These are phyloP conservation scores for Drosophila heteroneura DNA, from an alignment of 2,888 invertebrate species.

Conservation along the genomic window DNA sequence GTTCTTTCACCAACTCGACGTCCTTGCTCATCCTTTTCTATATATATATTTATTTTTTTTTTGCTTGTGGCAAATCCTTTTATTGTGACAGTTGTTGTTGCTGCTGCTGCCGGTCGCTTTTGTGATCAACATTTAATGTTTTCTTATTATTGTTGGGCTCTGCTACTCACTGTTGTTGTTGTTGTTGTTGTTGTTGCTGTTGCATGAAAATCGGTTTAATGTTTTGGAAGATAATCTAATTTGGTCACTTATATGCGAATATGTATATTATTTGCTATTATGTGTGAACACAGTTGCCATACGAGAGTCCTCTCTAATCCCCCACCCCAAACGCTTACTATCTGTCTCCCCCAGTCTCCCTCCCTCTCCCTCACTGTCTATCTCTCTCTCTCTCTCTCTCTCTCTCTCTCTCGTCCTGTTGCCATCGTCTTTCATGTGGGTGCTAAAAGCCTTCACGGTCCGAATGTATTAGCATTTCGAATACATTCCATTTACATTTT, in stretches of 20 bases:
- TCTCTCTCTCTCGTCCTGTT: constrained; percentile 10
- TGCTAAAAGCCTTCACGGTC: constrained; percentile 43
- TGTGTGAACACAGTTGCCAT: constrained; percentile 55
- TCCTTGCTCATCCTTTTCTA: constrained; percentile 29
- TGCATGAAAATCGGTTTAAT: constrained; percentile 82
- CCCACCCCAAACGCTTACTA: neutral
- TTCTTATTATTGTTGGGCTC: constrained; percentile 63
- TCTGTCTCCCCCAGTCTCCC: neutral
- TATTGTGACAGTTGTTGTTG: constrained; percentile 77
- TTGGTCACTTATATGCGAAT: constrained; percentile 85
- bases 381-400: neutral
- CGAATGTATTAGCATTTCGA: constrained; percentile 71
- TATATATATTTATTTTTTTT: neutral
- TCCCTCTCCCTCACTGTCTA: neutral
- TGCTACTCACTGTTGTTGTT: constrained; percentile 14
- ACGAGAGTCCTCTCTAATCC: neutral
- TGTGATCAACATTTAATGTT: constrained; percentile 81
- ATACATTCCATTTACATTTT: constrained; percentile 77
- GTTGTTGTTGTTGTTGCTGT: constrained; percentile 28
- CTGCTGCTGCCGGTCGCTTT: constrained; percentile 56
- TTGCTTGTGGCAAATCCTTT: constrained; percentile 69
- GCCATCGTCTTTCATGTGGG: constrained; percentile 37
- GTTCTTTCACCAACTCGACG: constrained; percentile 16
- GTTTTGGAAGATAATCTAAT: constrained; percentile 85
- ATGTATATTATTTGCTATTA: constrained; percentile 81